These are phyloP conservation scores for Cirrhinus mrigala DNA, from an alignment of 2,797 vertebrate genomes.

Conservation along the genomic window DNA sequence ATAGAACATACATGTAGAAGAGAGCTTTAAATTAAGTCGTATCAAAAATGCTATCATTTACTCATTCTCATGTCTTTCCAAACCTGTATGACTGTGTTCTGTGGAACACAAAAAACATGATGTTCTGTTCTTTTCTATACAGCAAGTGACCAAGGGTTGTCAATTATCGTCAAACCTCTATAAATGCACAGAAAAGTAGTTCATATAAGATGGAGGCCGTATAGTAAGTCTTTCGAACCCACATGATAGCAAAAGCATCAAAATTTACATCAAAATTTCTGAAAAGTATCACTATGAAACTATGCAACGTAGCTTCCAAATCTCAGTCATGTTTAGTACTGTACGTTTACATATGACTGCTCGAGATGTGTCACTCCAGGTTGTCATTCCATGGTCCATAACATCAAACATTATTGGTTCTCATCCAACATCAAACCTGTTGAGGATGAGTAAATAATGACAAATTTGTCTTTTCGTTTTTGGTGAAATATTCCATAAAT, in stretches of 20 bases:
- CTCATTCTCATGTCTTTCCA: not conserved
- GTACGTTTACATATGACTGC: too few species aligned
- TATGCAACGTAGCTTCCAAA: not conserved
- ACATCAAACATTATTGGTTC: not conserved
- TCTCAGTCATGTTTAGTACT: not conserved
- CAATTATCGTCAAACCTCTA: not conserved
- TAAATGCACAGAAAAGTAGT: not conserved
- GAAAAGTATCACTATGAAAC: not conserved
- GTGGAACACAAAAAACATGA: not conserved
- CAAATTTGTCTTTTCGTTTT: too few species aligned
- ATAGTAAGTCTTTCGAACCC: not conserved
- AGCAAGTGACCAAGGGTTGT: not conserved
- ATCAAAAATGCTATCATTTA: not conserved
- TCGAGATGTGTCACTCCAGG: not conserved
- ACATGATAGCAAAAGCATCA: not conserved
- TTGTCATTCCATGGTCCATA: not conserved
- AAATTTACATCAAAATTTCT: not conserved
- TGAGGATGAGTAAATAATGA: not conserved
- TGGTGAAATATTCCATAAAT: not conserved
- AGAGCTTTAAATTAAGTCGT: not conserved
- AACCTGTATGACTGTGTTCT: not conserved
- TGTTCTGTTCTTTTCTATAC: too few species aligned
- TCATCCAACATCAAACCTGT: not conserved
- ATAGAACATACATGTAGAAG: not conserved
- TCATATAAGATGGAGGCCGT: too few species aligned